These are phyloP conservation scores for Petromus typicus DNA, from an alignment of 2,113 vertebrate genomes.

Conservation along the genomic window DNA sequence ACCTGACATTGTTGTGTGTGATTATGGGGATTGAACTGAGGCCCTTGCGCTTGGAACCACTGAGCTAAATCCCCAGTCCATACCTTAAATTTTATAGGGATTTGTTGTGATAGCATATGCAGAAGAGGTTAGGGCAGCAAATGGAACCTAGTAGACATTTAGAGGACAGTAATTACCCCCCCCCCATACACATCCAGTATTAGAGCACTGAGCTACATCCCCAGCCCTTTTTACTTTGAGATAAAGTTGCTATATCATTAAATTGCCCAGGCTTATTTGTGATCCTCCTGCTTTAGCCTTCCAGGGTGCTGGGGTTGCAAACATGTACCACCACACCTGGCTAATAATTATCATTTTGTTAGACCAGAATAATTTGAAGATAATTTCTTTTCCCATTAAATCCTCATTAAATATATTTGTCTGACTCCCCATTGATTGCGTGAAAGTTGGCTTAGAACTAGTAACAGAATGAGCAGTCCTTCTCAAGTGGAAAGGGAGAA, in stretches of 20 bases:
- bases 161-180: neutral
- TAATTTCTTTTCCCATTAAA: neutral
- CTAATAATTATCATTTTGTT: neutral
- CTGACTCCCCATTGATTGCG: neutral
- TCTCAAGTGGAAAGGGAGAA: slow-evolving; percentile 30
- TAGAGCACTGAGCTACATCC: neutral
- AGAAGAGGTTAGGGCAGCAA: neutral
- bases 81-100: neutral
- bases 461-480: neutral
- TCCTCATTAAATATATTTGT: neutral
- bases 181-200: neutral
- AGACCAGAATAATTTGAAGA: neutral
- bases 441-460: neutral
- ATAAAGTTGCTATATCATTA: neutral
- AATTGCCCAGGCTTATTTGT: neutral
- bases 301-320: neutral
- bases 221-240: neutral
- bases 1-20: no score
- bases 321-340: neutral
- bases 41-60: no score
- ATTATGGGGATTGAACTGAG: no score
- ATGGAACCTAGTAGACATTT: neutral
- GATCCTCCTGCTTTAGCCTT: neutral
- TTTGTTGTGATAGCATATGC: neutral
- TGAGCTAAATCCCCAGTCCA: no score